phyloP scores from a whole-genome alignment of 2,888 invertebrate species.

The Netelia virgata region DNA sequence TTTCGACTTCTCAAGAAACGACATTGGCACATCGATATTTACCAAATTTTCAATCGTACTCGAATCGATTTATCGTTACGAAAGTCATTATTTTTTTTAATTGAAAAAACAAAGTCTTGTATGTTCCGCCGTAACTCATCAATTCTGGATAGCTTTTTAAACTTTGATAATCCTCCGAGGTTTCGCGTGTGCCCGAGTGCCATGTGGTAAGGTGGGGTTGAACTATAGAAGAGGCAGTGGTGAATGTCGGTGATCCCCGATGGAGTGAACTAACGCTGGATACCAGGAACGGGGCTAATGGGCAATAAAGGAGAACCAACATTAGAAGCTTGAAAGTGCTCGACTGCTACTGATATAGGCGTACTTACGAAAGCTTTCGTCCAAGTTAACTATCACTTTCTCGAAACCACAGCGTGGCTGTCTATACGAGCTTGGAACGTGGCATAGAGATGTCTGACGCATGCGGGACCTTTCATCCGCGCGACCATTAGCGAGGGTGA shows the following conservation, averaged over 20 bases:
- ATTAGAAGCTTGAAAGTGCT: slow-evolving; percentile 48
- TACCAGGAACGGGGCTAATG: slow-evolving; percentile 54
- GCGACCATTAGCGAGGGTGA: too few species aligned
- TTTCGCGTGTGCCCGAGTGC: background rate
- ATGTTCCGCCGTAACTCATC: background rate
- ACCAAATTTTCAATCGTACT: background rate
- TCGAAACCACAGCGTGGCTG: background rate
- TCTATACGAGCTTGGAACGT: background rate
- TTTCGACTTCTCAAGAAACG: background rate
- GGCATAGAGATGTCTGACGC: background rate
- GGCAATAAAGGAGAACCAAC: slow-evolving; percentile 59
- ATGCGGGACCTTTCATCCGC: too few species aligned
- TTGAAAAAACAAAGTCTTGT: slow-evolving; percentile 4
- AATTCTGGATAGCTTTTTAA: background rate
- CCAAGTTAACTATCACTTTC: slow-evolving; percentile 42
- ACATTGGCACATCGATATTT: background rate
- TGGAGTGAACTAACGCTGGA: slow-evolving; percentile 39
- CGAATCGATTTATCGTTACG: background rate
- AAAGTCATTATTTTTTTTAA: background rate
- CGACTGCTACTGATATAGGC: slow-evolving; percentile 31
- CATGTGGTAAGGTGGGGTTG: background rate
- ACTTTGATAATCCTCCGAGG: background rate
- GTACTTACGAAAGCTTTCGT: slow-evolving; percentile 37
- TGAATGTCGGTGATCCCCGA: slow-evolving; percentile 26
- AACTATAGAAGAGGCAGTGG: slow-evolving; percentile 3